Conservation (phyloP, 2,113 vertebrate species). For the Strigops habroptila region DNA sequence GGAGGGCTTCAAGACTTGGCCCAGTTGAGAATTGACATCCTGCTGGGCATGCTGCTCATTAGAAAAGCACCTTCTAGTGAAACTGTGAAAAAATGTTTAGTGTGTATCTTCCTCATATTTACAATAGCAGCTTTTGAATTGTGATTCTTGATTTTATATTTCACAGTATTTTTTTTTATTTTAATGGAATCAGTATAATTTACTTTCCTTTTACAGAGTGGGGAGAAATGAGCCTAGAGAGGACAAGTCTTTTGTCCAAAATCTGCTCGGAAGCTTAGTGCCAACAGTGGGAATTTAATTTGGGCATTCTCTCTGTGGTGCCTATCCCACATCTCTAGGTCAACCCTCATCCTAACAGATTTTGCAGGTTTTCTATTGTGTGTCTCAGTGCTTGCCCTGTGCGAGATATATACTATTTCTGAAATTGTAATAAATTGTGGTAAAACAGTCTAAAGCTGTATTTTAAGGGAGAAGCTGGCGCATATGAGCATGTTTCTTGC, state of each 20-base stretch:
- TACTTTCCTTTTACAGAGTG: neutral
- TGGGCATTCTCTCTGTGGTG: neutral
- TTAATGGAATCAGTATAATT: neutral
- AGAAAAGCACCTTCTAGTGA: neutral
- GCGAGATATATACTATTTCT: neutral
- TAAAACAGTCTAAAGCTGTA: neutral
- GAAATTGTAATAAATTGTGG: neutral
- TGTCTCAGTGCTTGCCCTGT: neutral
- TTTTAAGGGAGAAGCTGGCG: neutral
- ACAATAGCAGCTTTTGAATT: neutral
- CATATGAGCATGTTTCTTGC: accelerated
- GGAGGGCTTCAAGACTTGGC: neutral
- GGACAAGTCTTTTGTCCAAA: neutral
- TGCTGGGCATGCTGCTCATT: neutral
- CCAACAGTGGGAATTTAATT: neutral
- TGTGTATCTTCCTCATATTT: neutral
- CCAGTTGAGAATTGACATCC: neutral
- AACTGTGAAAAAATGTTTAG: neutral
- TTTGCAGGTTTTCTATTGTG: neutral
- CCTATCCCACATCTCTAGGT: neutral
- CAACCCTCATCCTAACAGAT: neutral
- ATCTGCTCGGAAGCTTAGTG: neutral
- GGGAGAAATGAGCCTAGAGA: neutral
- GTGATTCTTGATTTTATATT: neutral
- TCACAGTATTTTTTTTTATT: neutral